A percentile compares a stretch with the other conserved stretches of the same genome.
These are phyloP conservation scores for Limnephilus marmoratus DNA, from an alignment of 2,888 invertebrate species.

Conservation along the genomic window DNA sequence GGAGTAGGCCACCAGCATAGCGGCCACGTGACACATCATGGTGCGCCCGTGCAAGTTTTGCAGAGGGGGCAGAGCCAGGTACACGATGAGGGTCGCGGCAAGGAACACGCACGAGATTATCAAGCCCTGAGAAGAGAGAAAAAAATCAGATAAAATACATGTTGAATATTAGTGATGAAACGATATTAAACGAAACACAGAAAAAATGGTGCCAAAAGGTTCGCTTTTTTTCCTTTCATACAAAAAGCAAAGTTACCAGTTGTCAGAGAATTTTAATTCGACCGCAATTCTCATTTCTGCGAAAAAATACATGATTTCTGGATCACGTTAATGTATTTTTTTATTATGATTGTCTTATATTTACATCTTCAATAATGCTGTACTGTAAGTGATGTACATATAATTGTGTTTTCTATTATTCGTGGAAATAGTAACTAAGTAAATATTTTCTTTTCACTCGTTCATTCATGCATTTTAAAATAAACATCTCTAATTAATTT, in stretches of 20 bases:
- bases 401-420: neutral
- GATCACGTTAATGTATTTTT: neutral
- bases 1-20: slow-evolving; percentile 81
- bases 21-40: slow-evolving; percentile 83
- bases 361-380: neutral
- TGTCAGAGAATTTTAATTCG: too few species aligned
- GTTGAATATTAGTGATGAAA: neutral
- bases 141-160: neutral
- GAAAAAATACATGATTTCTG: too few species aligned
- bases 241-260: too few species aligned
- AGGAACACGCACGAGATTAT: slow-evolving; percentile 82
- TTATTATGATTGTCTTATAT: neutral
- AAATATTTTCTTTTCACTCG: neutral
- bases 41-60: slow-evolving; percentile 86
- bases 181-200: neutral
- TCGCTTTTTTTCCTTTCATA: too few species aligned
- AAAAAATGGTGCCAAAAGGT: too few species aligned
- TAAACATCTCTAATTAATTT: too few species aligned
- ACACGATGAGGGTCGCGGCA: slow-evolving; percentile 81
- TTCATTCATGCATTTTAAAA: neutral
- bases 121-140: slow-evolving; percentile 71
- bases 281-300: too few species aligned
- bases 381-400: neutral
- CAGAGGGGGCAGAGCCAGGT: slow-evolving; percentile 80
- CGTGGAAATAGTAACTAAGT: neutral